Percentiles rank a stretch among this genome's conserved stretches.
These are phyloP conservation scores for Sparus aurata DNA, from an alignment of 2,797 vertebrate species.

Conservation along the genomic window DNA sequence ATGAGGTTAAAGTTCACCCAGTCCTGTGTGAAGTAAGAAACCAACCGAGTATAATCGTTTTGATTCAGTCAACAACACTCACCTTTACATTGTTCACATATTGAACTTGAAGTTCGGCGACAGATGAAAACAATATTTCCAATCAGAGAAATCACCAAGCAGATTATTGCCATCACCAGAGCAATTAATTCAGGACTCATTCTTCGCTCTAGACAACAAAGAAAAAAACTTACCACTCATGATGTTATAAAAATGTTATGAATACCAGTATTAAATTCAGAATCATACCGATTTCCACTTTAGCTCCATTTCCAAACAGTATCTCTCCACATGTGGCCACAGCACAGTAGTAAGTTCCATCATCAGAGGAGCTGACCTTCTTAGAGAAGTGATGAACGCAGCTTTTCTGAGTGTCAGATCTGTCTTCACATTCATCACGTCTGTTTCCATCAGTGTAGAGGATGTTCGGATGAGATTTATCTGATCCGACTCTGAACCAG, in stretches of 20 bases:
- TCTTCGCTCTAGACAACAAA: not conserved
- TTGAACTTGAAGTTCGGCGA: not conserved
- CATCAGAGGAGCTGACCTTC: conserved; percentile 44
- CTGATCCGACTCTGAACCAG: conserved; percentile 3
- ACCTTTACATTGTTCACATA: not conserved
- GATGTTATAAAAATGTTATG: not conserved
- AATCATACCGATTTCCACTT: conserved; percentile 18
- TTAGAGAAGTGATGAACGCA: conserved; percentile 50
- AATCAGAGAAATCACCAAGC: conserved; percentile 11
- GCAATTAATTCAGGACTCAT: fast-evolving
- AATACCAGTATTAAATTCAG: not conserved
- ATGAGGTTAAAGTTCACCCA: no score
- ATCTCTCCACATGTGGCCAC: conserved; percentile 66
- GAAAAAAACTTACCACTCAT: not conserved
- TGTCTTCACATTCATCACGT: conserved; percentile 4
- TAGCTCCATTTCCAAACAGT: conserved; percentile 53
- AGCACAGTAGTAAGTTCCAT: conserved; percentile 65
- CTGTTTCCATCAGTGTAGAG: conserved; percentile 34
- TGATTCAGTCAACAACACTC: not conserved
- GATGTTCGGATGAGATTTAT: conserved; percentile 18
- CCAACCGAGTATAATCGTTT: no score
- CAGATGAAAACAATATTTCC: conserved; percentile 29
- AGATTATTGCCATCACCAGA: not conserved
- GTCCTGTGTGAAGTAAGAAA: not conserved
- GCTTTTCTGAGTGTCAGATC: conserved; percentile 22